phyloP scores from a whole-genome alignment of 2,888 invertebrate genomes.

The Stegophylla sp. region DNA sequence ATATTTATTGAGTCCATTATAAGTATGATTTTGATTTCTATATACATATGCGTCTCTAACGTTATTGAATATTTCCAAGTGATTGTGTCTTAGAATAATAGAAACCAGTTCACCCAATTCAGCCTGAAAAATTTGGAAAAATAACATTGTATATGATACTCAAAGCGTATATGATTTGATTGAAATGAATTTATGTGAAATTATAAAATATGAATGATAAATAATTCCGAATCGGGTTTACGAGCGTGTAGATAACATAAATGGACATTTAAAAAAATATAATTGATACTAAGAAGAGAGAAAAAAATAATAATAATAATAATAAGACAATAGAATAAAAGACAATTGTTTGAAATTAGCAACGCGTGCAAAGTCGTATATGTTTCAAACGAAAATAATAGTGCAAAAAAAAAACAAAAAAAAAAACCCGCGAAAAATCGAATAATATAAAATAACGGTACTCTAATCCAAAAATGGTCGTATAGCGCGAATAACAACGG shows the following conservation, averaged over 20 bases:
- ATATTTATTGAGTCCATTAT: neutral
- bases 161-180: too few relatives aligned
- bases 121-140: too few relatives aligned
- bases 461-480: neutral
- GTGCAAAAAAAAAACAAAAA: neutral
- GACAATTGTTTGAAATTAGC: neutral
- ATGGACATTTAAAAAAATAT: neutral
- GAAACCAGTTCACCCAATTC: neutral
- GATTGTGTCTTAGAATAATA: slow-evolving; percentile 11
- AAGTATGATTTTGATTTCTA: neutral
- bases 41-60: neutral
- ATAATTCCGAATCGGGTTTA: neutral
- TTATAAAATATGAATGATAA: neutral
- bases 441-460: slow-evolving; percentile 32
- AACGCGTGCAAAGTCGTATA: neutral
- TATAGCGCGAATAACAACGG: neutral
- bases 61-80: slow-evolving; percentile 6
- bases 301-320: neutral
- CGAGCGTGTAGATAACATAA: neutral
- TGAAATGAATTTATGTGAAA: too few relatives aligned
- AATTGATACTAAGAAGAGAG: too few relatives aligned
- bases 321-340: slow-evolving; percentile 7
- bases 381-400: slow-evolving; percentile 14
- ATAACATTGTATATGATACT: too few relatives aligned
- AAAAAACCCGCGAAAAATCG: neutral